These are phyloP conservation scores for Melitaea athalia DNA, from an alignment of 2,888 invertebrate species.

Conservation along the genomic window DNA sequence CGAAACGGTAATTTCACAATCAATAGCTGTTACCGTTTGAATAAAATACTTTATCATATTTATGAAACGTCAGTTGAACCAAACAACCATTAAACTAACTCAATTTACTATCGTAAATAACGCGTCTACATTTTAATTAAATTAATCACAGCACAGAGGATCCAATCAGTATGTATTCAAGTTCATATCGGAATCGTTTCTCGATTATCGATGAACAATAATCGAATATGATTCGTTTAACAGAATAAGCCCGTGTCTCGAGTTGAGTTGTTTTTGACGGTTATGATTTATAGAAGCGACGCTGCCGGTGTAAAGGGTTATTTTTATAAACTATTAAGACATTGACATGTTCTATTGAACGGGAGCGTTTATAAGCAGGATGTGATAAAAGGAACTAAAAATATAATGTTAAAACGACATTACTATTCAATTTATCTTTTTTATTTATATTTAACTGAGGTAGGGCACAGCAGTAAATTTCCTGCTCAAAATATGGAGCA, in stretches of 20 bases:
- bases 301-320: slow-evolving; percentile 39
- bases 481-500: no score
- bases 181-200: slow-evolving; percentile 45
- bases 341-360: slow-evolving; percentile 42
- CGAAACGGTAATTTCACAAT: slow-evolving; percentile 18
- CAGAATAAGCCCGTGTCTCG: slow-evolving; percentile 42
- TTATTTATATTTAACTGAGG: no score
- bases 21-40: slow-evolving; percentile 19
- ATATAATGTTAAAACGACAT: slow-evolving; percentile 9
- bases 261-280: slow-evolving; percentile 32
- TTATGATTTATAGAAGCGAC: slow-evolving; percentile 45
- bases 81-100: slow-evolving; percentile 41
- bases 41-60: slow-evolving; percentile 30
- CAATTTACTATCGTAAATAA: slow-evolving; percentile 44
- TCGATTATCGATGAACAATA: slow-evolving; percentile 33
- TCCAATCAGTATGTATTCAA: slow-evolving; percentile 55
- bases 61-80: slow-evolving; percentile 27
- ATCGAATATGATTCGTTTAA: slow-evolving; percentile 35
- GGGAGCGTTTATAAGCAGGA: slow-evolving; percentile 28
- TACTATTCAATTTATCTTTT: background rate
- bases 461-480: no score
- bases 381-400: slow-evolving; percentile 29
- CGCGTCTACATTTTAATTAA: slow-evolving; percentile 47
- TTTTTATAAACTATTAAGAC: slow-evolving; percentile 42
- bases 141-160: slow-evolving; percentile 45